Base-by-base conservation (phyloP, 2,888 invertebrate genomes). In the Drosophila recens region DNA sequence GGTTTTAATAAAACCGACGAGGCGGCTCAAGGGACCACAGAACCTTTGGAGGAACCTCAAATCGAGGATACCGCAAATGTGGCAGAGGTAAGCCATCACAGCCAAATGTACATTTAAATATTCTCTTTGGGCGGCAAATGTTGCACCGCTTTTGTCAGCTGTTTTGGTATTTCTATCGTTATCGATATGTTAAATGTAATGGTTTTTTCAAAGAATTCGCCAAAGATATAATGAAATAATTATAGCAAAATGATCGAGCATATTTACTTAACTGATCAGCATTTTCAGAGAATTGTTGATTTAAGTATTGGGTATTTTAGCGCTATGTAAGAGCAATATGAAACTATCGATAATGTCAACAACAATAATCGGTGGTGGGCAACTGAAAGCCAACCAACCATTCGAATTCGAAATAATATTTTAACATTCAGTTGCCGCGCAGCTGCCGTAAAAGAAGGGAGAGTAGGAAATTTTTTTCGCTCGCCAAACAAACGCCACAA, bases 381-480 rank as follows among this genome's bases (percentile, higher is more conserved):
- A 78, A 62, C 66, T 56, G 46, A 79, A 66, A 70, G 53, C 54
- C 52, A 75, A 56, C 64, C 51, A 72, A 59, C 65, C 63, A 78
- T 79, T 78, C 78, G 78, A 75, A 77, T 77, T 77, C 80, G 80
- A 78, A 78, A 78, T 76, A 64, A 58, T 65, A 65, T 36, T 51
- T 74, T 74, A 69, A 79, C 70, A 75, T 83, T 84, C 83, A 84
- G 84, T 88, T 84, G 81, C 81, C 86, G 86, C 84, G 83, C 83
- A 87, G 87, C 83, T 83, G 87, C 75, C 80, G 82, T 79, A 67
- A 67, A 77, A 67, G 79, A 75, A 79, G 79, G 80, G 80, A 81
- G 79, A 79, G 79, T 74, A 78, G 81, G 58, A 80, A 80, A 70
- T 54, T 49, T 74, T 79, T 59, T 78, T 78, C 81, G 80, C 81